phyloP scores from a whole-genome alignment of 2,888 invertebrate species.

The Scelioninae gen. 1 region DNA sequence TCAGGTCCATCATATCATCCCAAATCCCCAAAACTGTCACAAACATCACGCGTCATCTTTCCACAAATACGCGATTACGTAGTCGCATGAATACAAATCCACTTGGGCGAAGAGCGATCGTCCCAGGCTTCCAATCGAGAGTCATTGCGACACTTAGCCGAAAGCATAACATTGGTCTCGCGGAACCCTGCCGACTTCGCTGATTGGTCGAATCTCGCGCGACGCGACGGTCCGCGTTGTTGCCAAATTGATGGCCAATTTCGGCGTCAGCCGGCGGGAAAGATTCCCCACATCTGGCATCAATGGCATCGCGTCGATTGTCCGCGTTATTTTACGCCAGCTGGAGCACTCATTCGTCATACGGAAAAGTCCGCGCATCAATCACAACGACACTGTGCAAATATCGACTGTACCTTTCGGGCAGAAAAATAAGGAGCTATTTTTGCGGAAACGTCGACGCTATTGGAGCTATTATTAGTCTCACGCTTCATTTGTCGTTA shows the following conservation, averaged over 20 bases:
- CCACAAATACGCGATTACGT: not conserved
- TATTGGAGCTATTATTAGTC: slow-evolving; percentile 43
- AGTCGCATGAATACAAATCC: slow-evolving; percentile 18
- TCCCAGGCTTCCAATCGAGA: slow-evolving; percentile 7
- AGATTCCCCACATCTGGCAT: slow-evolving; percentile 21
- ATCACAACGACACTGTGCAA: slow-evolving; percentile 45
- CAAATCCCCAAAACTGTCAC: slow-evolving; percentile 24
- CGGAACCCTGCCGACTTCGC: not conserved
- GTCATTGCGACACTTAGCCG: slow-evolving; percentile 39
- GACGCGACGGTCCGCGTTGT: slow-evolving; percentile 2
- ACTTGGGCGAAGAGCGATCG: slow-evolving; percentile 45
- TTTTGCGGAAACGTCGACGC: slow-evolving; percentile 53
- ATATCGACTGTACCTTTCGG: slow-evolving; percentile 49
- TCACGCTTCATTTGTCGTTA: slow-evolving; percentile 31
- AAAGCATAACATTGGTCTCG: slow-evolving; percentile 2
- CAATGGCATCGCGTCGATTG: slow-evolving; percentile 26
- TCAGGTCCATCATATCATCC: slow-evolving; percentile 57
- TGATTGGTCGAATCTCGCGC: slow-evolving; percentile 9
- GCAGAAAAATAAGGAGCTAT: slow-evolving; percentile 33
- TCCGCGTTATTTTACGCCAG: slow-evolving; percentile 40
- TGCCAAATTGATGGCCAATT: slow-evolving; percentile 23
- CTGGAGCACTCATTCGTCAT: slow-evolving; percentile 58
- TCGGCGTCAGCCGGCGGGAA: slow-evolving; percentile 5
- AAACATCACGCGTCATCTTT: slow-evolving; percentile 42
- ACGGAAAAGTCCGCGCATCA: slow-evolving; percentile 49